A percentile compares a stretch with the other conserved stretches of the same genome.
phyloP scores from a whole-genome alignment of 1,140 invertebrate genomes.

The Leguminivora glycinivorella region DNA sequence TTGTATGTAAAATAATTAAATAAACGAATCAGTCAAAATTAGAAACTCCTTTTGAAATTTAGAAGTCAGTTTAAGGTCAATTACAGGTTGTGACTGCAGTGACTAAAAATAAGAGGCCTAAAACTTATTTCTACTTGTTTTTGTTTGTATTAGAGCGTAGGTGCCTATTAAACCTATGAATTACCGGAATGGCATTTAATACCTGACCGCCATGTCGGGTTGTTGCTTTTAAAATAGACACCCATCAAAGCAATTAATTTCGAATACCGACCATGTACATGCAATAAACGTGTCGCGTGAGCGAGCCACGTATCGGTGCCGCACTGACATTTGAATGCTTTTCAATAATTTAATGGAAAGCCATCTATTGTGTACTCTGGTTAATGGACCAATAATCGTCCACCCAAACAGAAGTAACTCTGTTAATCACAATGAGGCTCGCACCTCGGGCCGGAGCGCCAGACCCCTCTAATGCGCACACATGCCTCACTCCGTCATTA shows the following conservation, averaged over 20 bases:
- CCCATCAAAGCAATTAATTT: constrained; percentile 26
- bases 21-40: too few relatives aligned
- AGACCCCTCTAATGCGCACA: constrained; percentile 44
- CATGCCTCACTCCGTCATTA: constrained; percentile 57
- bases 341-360: constrained; percentile 66
- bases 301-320: constrained; percentile 23
- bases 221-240: constrained; percentile 21
- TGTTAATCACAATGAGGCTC: constrained; percentile 72
- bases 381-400: constrained; percentile 77
- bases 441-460: constrained; percentile 51
- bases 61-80: too few relatives aligned
- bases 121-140: too few relatives aligned
- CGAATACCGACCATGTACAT: constrained; percentile 22
- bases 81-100: too few relatives aligned
- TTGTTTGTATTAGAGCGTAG: too few relatives aligned
- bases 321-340: constrained; percentile 54
- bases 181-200: constrained; percentile 12
- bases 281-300: constrained; percentile 26
- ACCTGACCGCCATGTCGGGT: constrained; percentile 11
- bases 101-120: too few relatives aligned
- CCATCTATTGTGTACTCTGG: constrained; percentile 58
- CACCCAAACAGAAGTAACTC: constrained; percentile 76
- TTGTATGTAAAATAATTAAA: too few relatives aligned
- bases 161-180: background rate
- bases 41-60: too few relatives aligned